A percentile compares a stretch with the other conserved stretches of the same genome.
Evolutionary conservation across 2,888 invertebrate species (phyloP).

Genomic region (Diaphora mendica): DNA sequence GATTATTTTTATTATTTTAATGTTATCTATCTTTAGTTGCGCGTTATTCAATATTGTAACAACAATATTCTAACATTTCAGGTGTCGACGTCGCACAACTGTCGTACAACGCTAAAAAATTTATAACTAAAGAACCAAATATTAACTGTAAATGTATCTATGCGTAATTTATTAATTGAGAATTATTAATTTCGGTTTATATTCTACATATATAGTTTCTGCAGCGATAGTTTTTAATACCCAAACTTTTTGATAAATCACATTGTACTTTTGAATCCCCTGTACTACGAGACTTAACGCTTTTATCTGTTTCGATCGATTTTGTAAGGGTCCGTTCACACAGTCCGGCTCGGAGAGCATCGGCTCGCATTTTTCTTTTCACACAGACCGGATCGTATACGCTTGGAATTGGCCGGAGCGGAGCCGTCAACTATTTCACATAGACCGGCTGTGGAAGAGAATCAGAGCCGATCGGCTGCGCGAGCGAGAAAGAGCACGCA

Average conservation of each 20-base stretch:
- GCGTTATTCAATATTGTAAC: constrained; percentile 20
- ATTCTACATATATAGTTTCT: constrained; percentile 10
- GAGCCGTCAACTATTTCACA: too few species aligned
- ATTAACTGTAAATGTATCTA: constrained; percentile 78
- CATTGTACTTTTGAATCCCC: neutral
- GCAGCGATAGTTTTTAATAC: constrained; percentile 31
- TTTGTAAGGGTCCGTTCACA: too few species aligned
- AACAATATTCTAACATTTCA: constrained; percentile 56
- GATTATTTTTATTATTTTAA: neutral
- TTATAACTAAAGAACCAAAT: constrained; percentile 83
- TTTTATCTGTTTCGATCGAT: neutral
- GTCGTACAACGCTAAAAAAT: constrained; percentile 62
- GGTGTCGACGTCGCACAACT: constrained; percentile 73
- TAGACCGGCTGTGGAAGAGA: too few species aligned
- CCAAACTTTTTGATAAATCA: neutral
- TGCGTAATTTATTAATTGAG: constrained; percentile 80
- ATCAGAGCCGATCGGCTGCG: too few species aligned
- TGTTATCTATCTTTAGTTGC: neutral
- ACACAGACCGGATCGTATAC: too few species aligned
- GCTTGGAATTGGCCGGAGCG: too few species aligned
- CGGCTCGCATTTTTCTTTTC: too few species aligned
- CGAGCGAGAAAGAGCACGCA: too few species aligned
- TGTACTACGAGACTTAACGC: neutral
- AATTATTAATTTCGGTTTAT: constrained; percentile 57
- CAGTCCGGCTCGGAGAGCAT: too few species aligned